Conservation (phyloP, 1,140 invertebrate genomes). For the Orius laevigatus region DNA sequence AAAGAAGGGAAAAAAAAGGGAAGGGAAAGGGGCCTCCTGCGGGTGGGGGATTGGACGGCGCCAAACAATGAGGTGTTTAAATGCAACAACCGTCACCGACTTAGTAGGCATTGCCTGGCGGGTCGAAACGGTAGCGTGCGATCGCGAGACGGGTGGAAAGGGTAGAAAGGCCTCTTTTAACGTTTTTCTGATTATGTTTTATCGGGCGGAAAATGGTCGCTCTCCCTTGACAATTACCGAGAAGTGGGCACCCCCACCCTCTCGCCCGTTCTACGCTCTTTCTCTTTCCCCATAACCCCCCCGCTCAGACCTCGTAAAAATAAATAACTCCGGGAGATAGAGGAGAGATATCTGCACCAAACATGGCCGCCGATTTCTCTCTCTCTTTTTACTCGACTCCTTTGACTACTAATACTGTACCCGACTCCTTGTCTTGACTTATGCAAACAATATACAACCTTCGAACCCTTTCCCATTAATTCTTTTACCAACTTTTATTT, state of each 20-base stretch:
- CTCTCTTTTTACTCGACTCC: too few relatives aligned
- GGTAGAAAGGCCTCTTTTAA: background rate
- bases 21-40: too few relatives aligned
- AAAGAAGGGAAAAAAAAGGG: too few relatives aligned
- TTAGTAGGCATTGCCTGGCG: conserved; percentile 15
- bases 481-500: too few relatives aligned
- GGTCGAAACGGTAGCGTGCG: background rate
- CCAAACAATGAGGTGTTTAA: conserved; percentile 20
- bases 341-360: too few relatives aligned
- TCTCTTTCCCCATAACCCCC: background rate
- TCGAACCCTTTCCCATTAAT: too few relatives aligned
- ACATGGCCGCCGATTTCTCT: too few relatives aligned
- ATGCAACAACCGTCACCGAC: conserved; percentile 17
- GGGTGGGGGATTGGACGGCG: background rate
- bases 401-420: too few relatives aligned
- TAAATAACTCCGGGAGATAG: conserved; percentile 8
- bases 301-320: conserved; percentile 3
- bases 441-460: too few relatives aligned
- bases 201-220: conserved; percentile 19
- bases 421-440: too few relatives aligned
- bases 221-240: conserved; percentile 8
- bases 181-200: conserved; percentile 18
- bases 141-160: too few relatives aligned
- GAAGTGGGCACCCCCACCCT: background rate
- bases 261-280: background rate